Evolutionary conservation across 2,888 invertebrate species (phyloP).

Genomic region (Drosophila longiperda): DNA sequence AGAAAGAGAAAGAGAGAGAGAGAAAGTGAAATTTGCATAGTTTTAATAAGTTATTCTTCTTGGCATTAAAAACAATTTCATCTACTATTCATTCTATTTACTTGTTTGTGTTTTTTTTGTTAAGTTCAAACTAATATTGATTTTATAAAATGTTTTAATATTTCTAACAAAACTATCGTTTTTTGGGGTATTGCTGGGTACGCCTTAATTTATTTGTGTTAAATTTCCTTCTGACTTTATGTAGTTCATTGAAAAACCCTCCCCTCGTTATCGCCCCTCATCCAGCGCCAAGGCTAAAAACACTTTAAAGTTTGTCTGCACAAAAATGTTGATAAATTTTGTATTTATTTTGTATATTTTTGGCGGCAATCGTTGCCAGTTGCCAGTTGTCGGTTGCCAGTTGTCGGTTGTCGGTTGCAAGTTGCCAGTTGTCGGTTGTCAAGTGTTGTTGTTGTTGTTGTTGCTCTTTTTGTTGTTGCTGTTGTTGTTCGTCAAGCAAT

Average conservation of each 20-base stretch:
- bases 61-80: neutral
- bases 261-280: neutral
- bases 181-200: neutral
- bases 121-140: neutral
- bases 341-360: constrained; percentile 55
- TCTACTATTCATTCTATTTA: neutral
- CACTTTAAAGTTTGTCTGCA: constrained; percentile 48
- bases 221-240: neutral
- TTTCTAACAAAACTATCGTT: no score
- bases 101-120: neutral
- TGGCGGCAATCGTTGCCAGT: constrained; percentile 21
- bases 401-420: neutral
- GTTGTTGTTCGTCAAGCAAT: constrained; percentile 64
- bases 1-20: neutral
- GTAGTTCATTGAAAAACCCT: constrained; percentile 24
- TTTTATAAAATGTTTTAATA: neutral
- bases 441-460: constrained; percentile 25
- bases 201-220: constrained; percentile 14
- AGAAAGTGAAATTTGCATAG: neutral
- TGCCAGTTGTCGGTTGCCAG: neutral
- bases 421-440: constrained; percentile 18
- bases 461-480: constrained; percentile 27
- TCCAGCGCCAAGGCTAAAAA: constrained; percentile 26
- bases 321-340: constrained; percentile 46
- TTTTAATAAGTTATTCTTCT: neutral